Percentiles rank a stretch among this genome's conserved stretches.
phyloP scores from a whole-genome alignment of 2,113 vertebrate genomes.

The Sarotherodon lohbergeri region DNA sequence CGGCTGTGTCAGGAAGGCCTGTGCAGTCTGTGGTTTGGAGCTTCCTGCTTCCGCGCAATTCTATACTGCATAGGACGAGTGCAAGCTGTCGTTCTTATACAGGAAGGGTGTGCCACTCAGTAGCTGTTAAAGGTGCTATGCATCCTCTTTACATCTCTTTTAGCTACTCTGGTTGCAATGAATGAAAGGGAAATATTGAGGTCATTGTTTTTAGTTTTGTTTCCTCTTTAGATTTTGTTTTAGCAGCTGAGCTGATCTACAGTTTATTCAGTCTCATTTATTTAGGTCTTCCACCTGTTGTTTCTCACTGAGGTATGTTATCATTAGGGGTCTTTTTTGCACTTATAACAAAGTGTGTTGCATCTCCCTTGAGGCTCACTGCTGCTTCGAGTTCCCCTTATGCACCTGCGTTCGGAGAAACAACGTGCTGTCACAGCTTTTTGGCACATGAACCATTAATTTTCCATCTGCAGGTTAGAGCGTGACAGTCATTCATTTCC shows the following conservation, averaged over 20 bases:
- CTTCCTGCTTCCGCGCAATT: slow-evolving; percentile 56
- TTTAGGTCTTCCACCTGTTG: neutral
- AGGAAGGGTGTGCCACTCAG: slow-evolving; percentile 40
- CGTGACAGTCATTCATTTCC: slow-evolving; percentile 57
- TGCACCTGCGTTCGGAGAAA: neutral
- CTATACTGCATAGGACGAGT: slow-evolving; percentile 6
- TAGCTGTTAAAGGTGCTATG: neutral
- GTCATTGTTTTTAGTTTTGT: neutral
- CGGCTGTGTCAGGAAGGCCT: slow-evolving; percentile 32
- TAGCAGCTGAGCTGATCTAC: neutral
- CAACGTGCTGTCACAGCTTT: neutral
- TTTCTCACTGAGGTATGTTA: slow-evolving; percentile 1
- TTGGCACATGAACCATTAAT: slow-evolving; percentile 3
- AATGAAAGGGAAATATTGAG: neutral
- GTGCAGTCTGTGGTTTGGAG: slow-evolving; percentile 57
- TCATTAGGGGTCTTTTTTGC: neutral
- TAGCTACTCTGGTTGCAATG: neutral
- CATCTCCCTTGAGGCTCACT: neutral
- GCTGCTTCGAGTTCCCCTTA: neutral
- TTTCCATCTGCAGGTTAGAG: slow-evolving; percentile 26
- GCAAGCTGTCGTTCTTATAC: slow-evolving; percentile 24
- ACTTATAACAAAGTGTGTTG: neutral
- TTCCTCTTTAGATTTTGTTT: neutral
- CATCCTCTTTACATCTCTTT: neutral
- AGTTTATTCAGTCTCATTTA: neutral